A percentile compares a stretch with the other conserved stretches of the same genome.
Conservation (phyloP, 2,888 invertebrate species). For the Dioctria linearis region DNA sequence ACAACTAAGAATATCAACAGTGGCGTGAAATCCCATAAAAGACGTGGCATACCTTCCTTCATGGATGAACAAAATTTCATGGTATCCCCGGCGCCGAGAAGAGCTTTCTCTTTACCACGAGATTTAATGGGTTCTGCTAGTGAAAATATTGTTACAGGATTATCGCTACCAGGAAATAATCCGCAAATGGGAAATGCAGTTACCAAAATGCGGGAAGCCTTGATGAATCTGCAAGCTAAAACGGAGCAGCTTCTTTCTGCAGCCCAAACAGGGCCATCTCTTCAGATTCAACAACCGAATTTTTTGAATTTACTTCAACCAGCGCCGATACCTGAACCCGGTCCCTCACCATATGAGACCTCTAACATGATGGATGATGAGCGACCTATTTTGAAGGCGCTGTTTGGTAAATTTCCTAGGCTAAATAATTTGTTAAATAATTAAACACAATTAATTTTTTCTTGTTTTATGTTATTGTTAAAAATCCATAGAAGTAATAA, state of each 20-base stretch:
- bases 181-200: constrained; percentile 36
- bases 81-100: constrained; percentile 23
- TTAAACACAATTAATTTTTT: constrained; percentile 33
- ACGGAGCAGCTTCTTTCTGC: constrained; percentile 31
- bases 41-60: constrained; percentile 20
- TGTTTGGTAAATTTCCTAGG: constrained; percentile 13
- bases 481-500: constrained; percentile 22
- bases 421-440: constrained; percentile 43
- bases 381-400: background rate
- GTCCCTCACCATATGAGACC: background rate
- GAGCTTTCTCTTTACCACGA: background rate
- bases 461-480: constrained; percentile 29
- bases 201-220: constrained; percentile 33
- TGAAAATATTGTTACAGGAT: background rate
- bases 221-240: constrained; percentile 16
- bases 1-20: constrained; percentile 6
- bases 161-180: background rate
- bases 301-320: background rate
- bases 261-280: constrained; percentile 11
- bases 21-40: constrained; percentile 13
- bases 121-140: constrained; percentile 24
- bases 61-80: constrained; percentile 13
- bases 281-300: background rate
- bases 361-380: background rate
- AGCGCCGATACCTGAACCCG: background rate